A percentile compares a stretch with the other conserved stretches of the same genome.
These are phyloP conservation scores for Andrena marginata DNA, from an alignment of 2,888 invertebrate species.

Conservation along the genomic window DNA sequence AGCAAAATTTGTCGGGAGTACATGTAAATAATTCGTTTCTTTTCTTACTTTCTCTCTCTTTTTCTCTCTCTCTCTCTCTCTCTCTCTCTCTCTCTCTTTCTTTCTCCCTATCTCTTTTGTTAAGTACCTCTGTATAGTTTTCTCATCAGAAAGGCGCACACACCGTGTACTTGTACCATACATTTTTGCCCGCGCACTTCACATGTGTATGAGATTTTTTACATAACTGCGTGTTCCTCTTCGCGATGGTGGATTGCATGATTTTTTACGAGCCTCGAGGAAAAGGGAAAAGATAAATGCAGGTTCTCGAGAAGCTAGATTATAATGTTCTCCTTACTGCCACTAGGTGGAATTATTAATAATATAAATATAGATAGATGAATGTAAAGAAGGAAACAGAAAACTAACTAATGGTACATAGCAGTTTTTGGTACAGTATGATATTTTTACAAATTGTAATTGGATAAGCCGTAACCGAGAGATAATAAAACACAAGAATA, in stretches of 20 bases:
- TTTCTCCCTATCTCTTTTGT: neutral
- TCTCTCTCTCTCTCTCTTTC: conserved; percentile 2
- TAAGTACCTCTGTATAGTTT: conserved; percentile 56
- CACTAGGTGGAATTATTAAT: conserved; percentile 69
- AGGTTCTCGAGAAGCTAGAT: conserved; percentile 59
- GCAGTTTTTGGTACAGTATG: conserved; percentile 82
- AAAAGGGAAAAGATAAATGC: conserved; percentile 26
- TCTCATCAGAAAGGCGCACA: conserved; percentile 57
- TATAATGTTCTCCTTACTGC: conserved; percentile 70
- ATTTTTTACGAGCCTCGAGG: conserved; percentile 54
- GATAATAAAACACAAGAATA: conserved; percentile 74
- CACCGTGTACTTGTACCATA: conserved; percentile 63
- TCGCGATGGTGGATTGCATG: conserved; percentile 60
- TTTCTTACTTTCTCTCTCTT: neutral
- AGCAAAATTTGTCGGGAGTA: conserved; percentile 49
- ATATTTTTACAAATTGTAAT: conserved; percentile 84
- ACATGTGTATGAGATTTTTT: conserved; percentile 58
- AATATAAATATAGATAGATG: conserved; percentile 70
- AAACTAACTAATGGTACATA: conserved; percentile 69
- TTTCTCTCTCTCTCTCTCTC: too few species aligned
- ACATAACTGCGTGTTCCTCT: conserved; percentile 70
- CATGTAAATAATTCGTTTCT: conserved; percentile 68
- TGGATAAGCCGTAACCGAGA: conserved; percentile 80
- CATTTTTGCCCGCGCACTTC: conserved; percentile 55
- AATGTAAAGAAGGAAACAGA: conserved; percentile 65